Evolutionary conservation across 2,797 vertebrate species (phyloP), one percentile per base, ranked within the genome.

Genomic region (Sibirionetta formosa): DNA sequence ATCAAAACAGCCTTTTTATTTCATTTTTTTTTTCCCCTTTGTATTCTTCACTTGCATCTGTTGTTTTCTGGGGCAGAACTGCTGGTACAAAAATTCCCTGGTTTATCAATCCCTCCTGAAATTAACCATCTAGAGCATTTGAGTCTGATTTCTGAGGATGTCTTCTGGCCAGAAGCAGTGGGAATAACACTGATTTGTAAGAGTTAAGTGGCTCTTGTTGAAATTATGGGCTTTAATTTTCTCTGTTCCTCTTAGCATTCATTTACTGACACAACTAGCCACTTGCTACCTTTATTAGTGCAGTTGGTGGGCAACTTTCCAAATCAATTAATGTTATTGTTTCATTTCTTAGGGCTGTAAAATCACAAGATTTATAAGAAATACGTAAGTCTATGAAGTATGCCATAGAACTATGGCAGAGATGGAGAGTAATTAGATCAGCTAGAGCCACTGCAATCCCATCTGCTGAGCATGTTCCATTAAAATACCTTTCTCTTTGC

Each of bases 251-350:
- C 48, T 77, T 8, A 35, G 68, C 31, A 4, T 81, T 58, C 70
- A 7, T 83, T 70, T 68, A 12, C 50, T 0, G 0, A 75, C 57
- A 81, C 50, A 61, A 29, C 29, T 65, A 64, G 83, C 73, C 33
- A 3, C 89, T 70, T 9, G 2, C 61, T 33, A 22, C 88, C 73
- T 90, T 80, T 44, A 29, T 40, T 19, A 81, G 70, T 19, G 53
- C 79, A 24, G 65, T 31, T 36, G 14, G 13, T 38, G 68, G 96
- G 93, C 94, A 87, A n/a, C 38, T 64, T 87, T 91, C 93, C 96
- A 93, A 91, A 80, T 42, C 95, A 94, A 95, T 96, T 96, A 86
- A 86, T 54, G 51, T 61, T 66, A 90, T 92, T 96, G 90, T 94
- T 96, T 90, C 88, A 75, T 71, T 94, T 68, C 95, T 85, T 79